Evolutionary conservation across 2,888 invertebrate species (phyloP), one percentile per base, ranked within the genome.

Genomic region (Odontomyia ornata): DNA sequence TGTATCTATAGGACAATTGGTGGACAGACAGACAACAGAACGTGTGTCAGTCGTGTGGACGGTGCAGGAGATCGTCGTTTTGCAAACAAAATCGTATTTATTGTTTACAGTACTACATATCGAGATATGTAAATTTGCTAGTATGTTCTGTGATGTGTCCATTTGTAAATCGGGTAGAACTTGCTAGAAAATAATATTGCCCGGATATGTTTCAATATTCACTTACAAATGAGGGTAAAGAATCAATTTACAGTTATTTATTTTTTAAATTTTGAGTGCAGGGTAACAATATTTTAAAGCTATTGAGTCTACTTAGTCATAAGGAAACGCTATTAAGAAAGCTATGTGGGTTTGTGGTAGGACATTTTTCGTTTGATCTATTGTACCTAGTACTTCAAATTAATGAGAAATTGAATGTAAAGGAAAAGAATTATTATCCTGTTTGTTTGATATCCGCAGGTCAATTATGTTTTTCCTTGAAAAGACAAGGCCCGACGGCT

Each of bases 181-280:
- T 64, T 15, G 30, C 28, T 30, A 30, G 15, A 21, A 13, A 65
- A 65, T 30, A 3, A 65, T 65, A 36, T 65, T 65, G 60, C 65
- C 69, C 69, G 46, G 46, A 69, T 69, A 69, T 47, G 23, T 69
- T 46, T 47, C 69, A 69, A 69, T 47, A 43, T 46, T 69, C 47
- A 47, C 69, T 69, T 69, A 46, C 46, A 69, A 69, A 69, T 69
- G 47, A 27, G 69, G 69, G 27, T 69, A 69, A 47, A 47, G 69
- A 69, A 69, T 69, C 69, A 69, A 69, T 69, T 69, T 46, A 47
- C 23, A 25, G 27, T 30, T 23, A 46, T 69, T 46, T 69, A 69
- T 47, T 69, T 21, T 69, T 46, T 9, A 46, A 69, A 25, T 69
- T 69, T 69, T 15, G 1, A 18, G 69, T 60, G 7, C 7, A 21